phyloP scores from a whole-genome alignment of 2,888 invertebrate species.

The Andricus quercusramuli region DNA sequence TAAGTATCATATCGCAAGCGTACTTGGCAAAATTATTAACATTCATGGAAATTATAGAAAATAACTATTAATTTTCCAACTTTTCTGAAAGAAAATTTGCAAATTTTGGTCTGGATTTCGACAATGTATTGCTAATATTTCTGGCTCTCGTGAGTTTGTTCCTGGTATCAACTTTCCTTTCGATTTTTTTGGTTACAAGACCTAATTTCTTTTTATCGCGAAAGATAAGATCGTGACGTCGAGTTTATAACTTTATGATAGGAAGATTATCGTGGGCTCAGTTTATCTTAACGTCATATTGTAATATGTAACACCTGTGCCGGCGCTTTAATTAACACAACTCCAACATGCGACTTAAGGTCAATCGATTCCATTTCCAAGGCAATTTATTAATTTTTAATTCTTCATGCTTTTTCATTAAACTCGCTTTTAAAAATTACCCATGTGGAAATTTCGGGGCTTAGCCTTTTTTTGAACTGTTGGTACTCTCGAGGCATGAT shows the following conservation, averaged over 20 bases:
- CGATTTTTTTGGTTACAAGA: neutral
- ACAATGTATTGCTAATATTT: too few species aligned
- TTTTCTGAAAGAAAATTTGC: too few species aligned
- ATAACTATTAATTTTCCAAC: neutral
- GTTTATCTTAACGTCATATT: constrained; percentile 26
- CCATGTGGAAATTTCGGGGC: too few species aligned
- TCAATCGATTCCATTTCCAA: neutral
- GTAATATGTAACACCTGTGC: constrained; percentile 10
- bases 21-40: neutral
- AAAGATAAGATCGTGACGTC: constrained; percentile 6
- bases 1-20: neutral
- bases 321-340: constrained; percentile 14
- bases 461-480: too few species aligned
- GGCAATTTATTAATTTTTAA: neutral
- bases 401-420: neutral
- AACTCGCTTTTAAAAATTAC: neutral
- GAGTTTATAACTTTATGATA: neutral
- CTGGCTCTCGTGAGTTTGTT: neutral
- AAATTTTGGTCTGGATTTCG: too few species aligned
- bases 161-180: neutral
- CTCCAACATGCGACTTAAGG: neutral
- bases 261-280: neutral
- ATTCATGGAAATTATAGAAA: neutral
- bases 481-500: too few species aligned
- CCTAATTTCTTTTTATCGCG: neutral